A percentile compares a stretch with the other conserved stretches of the same genome.
Conservation (phyloP, 2,797 vertebrate species). For the Protonibea diacanthus region DNA sequence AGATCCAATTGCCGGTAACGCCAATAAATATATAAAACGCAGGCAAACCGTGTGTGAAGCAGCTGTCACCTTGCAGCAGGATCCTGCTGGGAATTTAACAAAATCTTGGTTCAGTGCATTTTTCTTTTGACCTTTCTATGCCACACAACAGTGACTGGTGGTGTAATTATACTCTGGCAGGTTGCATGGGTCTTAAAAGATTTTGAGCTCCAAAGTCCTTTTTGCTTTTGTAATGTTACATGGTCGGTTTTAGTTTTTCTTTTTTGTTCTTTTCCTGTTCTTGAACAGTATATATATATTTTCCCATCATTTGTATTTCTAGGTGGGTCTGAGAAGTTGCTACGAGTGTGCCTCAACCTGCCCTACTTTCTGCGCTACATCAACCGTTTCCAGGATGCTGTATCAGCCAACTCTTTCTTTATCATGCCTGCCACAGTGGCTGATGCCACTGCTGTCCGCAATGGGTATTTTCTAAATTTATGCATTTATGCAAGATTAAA, state of each 20-base stretch:
- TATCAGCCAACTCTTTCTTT: conserved; percentile 98
- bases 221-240: background rate
- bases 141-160: background rate
- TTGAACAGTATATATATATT: background rate
- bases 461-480: conserved; percentile 86
- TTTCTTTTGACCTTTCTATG: background rate
- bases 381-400: conserved; percentile 98
- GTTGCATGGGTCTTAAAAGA: background rate
- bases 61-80: background rate
- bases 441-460: conserved; percentile 97
- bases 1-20: background rate
- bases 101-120: background rate
- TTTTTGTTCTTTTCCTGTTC: conserved; percentile 4
- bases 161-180: background rate
- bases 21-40: background rate
- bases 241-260: background rate
- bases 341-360: conserved; percentile 97
- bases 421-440: conserved; percentile 99
- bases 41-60: background rate
- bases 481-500: background rate
- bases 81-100: background rate
- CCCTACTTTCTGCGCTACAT: conserved; percentile 99
- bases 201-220: background rate
- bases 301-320: conserved; percentile 10
- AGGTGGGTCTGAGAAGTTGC: conserved; percentile 98